Evolutionary conservation across 2,113 vertebrate genomes (phyloP).

Genomic region (Neopipo cinnamomea): DNA sequence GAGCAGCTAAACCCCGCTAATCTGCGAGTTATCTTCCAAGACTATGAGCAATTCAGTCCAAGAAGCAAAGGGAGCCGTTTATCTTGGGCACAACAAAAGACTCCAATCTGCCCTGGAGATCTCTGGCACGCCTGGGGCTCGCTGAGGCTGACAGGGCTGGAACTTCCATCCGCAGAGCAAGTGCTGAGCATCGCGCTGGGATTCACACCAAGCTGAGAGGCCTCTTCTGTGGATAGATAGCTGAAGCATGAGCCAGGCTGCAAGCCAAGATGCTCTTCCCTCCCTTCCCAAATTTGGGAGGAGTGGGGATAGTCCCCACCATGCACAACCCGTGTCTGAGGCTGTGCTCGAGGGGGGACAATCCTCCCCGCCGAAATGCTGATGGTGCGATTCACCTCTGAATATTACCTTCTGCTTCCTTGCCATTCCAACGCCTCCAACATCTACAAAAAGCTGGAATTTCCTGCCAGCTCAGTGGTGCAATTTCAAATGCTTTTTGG

Average conservation of each 20-base stretch:
- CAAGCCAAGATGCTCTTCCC: not conserved
- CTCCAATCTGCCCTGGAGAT: constrained; percentile 39
- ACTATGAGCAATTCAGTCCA: not conserved
- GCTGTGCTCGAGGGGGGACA: not conserved
- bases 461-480: constrained; percentile 68
- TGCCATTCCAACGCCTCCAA: constrained; percentile 30
- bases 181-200: not conserved
- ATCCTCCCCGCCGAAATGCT: not conserved
- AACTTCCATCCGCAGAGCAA: not conserved
- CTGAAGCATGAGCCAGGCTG: not conserved
- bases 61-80: not conserved
- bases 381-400: constrained; percentile 17
- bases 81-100: constrained; percentile 14
- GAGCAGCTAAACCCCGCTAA: not conserved
- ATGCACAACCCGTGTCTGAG: rapidly evolving
- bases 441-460: constrained; percentile 67
- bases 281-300: not conserved
- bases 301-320: not conserved
- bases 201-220: constrained; percentile 12
- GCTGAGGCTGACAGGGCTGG: not conserved
- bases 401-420: constrained; percentile 44
- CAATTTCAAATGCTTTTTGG: constrained; percentile 65
- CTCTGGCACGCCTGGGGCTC: not conserved
- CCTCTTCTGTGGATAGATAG: not conserved
- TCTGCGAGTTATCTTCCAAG: not conserved